Evolutionary conservation across 2,797 vertebrate genomes (phyloP).

Genomic region (Nannoperca obscura): DNA sequence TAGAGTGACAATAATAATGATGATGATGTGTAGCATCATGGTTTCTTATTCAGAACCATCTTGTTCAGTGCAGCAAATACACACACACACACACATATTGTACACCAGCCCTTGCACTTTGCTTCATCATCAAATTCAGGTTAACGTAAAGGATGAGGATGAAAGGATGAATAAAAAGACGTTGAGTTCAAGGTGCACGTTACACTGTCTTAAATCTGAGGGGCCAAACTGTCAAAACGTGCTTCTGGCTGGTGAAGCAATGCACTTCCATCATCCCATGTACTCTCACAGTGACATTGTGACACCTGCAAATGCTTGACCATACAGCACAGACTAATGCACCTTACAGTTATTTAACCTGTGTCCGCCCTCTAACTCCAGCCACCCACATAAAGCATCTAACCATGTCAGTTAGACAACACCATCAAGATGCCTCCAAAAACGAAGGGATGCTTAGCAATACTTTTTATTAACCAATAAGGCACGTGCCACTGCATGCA

Average conservation of each 20-base stretch:
- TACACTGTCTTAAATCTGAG: not conserved
- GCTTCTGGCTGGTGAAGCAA: not conserved
- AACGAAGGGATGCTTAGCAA: not conserved
- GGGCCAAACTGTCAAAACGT: not conserved
- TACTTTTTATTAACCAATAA: slow-evolving; percentile 1
- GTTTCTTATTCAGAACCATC: not conserved
- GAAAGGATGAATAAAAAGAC: not conserved
- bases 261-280: not conserved
- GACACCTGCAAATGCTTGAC: not conserved
- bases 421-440: slow-evolving; percentile 5
- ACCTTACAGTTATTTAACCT: not conserved
- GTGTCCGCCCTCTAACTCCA: not conserved
- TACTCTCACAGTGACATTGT: not conserved
- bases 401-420: not conserved
- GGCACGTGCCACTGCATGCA: not conserved
- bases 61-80: not conserved
- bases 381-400: slow-evolving; percentile 13
- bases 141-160: not conserved
- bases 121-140: not conserved
- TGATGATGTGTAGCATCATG: not conserved
- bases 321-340: not conserved
- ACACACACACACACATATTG: not conserved
- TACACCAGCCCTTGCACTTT: not conserved
- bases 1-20: slow-evolving; percentile 4
- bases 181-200: not conserved